Conservation (phyloP, 2,888 invertebrate species). For the Euplagia quadripunctaria region DNA sequence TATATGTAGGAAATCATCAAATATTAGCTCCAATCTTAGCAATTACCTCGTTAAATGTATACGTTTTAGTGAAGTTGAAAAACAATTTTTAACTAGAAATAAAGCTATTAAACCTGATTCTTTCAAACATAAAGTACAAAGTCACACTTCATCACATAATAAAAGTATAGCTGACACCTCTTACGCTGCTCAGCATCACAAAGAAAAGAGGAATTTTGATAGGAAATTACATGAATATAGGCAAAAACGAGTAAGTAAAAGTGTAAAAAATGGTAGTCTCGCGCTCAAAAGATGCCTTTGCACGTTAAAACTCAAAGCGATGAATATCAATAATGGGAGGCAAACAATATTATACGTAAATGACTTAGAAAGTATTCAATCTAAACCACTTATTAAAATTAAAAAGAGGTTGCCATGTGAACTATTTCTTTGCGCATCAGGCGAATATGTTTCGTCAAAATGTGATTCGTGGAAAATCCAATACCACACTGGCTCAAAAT, state of each 20-base stretch:
- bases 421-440: background rate
- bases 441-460: background rate
- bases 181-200: background rate
- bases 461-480: background rate
- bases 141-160: background rate
- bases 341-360: background rate
- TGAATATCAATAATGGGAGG: constrained; percentile 1
- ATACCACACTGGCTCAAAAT: background rate
- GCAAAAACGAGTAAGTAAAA: constrained; percentile 1
- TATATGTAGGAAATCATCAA: background rate
- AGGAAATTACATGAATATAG: background rate
- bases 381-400: background rate
- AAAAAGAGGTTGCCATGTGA: background rate
- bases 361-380: background rate
- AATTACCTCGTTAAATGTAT: background rate
- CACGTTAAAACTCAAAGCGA: constrained; percentile 48
- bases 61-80: background rate
- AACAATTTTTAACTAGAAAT: background rate
- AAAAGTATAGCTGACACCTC: background rate
- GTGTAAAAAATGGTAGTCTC: background rate
- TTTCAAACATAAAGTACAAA: background rate
- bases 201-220: background rate
- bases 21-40: background rate
- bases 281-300: constrained; percentile 54
- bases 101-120: background rate